Base-by-base conservation (phyloP, 1,140 invertebrate species). In the Drosophila albomicans region DNA sequence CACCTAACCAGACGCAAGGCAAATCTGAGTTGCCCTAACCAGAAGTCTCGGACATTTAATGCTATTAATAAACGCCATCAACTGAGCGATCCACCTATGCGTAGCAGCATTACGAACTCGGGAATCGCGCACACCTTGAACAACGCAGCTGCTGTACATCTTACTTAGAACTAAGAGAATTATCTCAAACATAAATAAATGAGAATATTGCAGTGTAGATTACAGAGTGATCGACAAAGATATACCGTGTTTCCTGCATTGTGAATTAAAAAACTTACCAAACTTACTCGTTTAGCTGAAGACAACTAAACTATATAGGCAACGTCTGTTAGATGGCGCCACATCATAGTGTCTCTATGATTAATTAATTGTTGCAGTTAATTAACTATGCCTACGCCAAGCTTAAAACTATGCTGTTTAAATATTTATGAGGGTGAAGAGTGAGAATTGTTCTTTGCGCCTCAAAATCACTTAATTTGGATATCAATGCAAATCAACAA, bases 1-100 rank as follows among this genome's bases (percentile, higher is more conserved):
- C 73, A 76, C 46, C 28, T 25, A 59, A 70, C 48, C 52, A 72
- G 62, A 35, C 59, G 28, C 59, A 71, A 84, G 63, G 72, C 79
- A 62, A 76, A 71, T 74, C 74, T 69, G 52, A 71, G 77, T 80
- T 82, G 84, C 69, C 84, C 80, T 84, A 88, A 84, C 66, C 81
- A 72, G 63, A 84, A 78, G 77, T 74, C 73, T 75, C 62, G 68
- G 52, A 69, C 49, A 61, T 54, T 32, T 41, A 16, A 56, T 64
- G 45, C 84, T 87, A 87, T 78, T 72, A 80, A 87, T 87, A 87
- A 69, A 76, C 45, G 38, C 35, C 69, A 85, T 20, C 63, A 71
- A 78, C 52, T 54, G 48, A 71, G 45, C 62, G 48, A 71, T 75
- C 65, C 62, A 71, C 63, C 61, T 82, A 72, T 81, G 82, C 84